A percentile compares a stretch with the other conserved stretches of the same genome.
phyloP scores from a whole-genome alignment of 2,113 vertebrate species.

The Emydura subglobosa region DNA sequence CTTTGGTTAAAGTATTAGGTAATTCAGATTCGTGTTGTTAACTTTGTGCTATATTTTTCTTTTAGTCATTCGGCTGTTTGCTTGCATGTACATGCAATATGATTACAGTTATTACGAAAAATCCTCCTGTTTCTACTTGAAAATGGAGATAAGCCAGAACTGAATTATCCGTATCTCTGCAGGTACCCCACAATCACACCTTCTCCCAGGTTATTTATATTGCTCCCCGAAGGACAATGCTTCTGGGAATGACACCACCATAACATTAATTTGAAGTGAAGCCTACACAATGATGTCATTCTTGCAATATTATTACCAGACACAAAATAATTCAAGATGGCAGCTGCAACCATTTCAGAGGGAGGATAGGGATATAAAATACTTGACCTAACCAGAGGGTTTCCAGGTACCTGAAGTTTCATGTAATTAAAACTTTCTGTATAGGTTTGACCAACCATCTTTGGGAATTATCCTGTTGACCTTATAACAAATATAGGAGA shows the following conservation, averaged over 20 bases:
- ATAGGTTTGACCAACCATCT: not conserved
- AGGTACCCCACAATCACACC: not conserved
- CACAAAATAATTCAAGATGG: not conserved
- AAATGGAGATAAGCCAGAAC: not conserved
- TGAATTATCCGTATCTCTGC: not conserved
- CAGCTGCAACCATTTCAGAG: not conserved
- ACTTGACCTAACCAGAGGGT: too few relatives aligned
- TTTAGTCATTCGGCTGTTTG: not conserved
- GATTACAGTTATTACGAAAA: not conserved
- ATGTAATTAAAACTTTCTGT: not conserved
- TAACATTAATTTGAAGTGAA: not conserved
- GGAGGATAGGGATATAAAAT: not conserved
- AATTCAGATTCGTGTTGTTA: constrained; percentile 35
- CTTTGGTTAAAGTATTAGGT: constrained; percentile 85
- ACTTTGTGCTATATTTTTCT: not conserved
- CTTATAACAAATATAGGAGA: not conserved
- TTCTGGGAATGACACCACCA: not conserved
- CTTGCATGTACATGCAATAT: not conserved
- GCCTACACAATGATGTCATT: not conserved
- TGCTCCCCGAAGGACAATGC: not conserved
- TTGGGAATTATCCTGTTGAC: not conserved
- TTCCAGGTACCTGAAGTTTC: not conserved
- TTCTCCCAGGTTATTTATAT: not conserved
- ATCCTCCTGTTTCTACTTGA: constrained; percentile 18
- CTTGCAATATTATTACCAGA: not conserved